These are phyloP conservation scores for Pseudococcus jackbeardsleyi DNA, from an alignment of 2,888 invertebrate species.

Conservation along the genomic window DNA sequence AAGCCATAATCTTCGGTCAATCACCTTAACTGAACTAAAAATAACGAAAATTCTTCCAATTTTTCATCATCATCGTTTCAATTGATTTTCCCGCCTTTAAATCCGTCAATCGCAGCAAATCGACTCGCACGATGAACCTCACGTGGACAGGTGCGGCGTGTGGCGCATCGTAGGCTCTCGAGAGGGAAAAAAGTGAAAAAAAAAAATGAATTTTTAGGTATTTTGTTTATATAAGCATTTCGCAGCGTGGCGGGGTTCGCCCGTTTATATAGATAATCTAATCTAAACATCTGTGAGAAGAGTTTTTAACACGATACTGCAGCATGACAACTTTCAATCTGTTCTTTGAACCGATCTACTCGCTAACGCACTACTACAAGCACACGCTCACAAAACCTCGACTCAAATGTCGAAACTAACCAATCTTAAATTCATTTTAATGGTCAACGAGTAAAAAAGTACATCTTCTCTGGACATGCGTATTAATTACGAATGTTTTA, in stretches of 20 bases:
- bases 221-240: constrained; percentile 37
- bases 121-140: too few species aligned
- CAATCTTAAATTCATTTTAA: constrained; percentile 60
- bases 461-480: constrained; percentile 19
- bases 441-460: constrained; percentile 49
- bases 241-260: background rate
- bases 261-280: constrained; percentile 52
- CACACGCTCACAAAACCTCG: constrained; percentile 29
- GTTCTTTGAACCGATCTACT: constrained; percentile 61
- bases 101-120: background rate
- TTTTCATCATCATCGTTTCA: background rate
- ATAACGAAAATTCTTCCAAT: background rate
- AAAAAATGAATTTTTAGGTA: background rate
- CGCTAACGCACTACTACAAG: constrained; percentile 43
- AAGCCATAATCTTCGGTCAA: background rate
- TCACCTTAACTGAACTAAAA: background rate
- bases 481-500: background rate
- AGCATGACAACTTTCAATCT: constrained; percentile 61
- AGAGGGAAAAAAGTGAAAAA: background rate
- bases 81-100: background rate
- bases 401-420: constrained; percentile 61
- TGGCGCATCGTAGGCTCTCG: too few species aligned
- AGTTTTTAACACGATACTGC: constrained; percentile 61
- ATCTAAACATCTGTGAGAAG: constrained; percentile 61
- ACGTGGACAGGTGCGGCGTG: too few species aligned